Conservation (phyloP, 2,888 invertebrate species). For the Cheilosia scutellata region DNA sequence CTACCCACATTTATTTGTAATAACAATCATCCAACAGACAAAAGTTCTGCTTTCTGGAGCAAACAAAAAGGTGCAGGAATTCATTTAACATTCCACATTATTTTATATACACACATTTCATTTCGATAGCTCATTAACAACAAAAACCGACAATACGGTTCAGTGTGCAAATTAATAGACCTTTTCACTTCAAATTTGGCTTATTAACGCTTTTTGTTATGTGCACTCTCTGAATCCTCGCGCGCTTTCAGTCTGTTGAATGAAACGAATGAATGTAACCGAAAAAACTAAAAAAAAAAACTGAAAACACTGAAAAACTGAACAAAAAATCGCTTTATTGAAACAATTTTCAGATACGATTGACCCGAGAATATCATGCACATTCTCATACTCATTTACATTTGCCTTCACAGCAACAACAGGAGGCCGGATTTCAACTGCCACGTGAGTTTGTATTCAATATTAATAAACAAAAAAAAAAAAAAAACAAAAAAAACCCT, state of each 20-base stretch:
- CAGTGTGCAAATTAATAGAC: slow-evolving; percentile 64
- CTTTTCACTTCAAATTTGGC: slow-evolving; percentile 55
- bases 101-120: slow-evolving; percentile 17
- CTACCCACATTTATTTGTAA: slow-evolving; percentile 53
- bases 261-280: slow-evolving; percentile 61
- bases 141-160: slow-evolving; percentile 3
- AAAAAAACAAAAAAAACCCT: slow-evolving; percentile 30
- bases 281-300: slow-evolving; percentile 62
- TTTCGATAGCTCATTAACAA: slow-evolving; percentile 46
- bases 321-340: slow-evolving; percentile 81
- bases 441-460: slow-evolving; percentile 86
- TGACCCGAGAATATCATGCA: slow-evolving; percentile 97
- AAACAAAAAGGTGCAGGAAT: slow-evolving; percentile 52
- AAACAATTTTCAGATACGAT: slow-evolving; percentile 89
- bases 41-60: slow-evolving; percentile 49
- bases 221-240: slow-evolving; percentile 49
- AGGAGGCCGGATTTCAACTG: slow-evolving; percentile 88
- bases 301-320: slow-evolving; percentile 76
- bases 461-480: slow-evolving; percentile 59
- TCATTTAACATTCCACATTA: slow-evolving; percentile 62
- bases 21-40: slow-evolving; percentile 65
- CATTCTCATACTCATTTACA: slow-evolving; percentile 97
- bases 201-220: slow-evolving; percentile 70
- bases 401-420: slow-evolving; percentile 92
- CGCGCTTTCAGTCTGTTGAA: slow-evolving; percentile 70